phyloP scores from a whole-genome alignment of 1,140 invertebrate genomes.

The Pemphigus obesinymphae region DNA sequence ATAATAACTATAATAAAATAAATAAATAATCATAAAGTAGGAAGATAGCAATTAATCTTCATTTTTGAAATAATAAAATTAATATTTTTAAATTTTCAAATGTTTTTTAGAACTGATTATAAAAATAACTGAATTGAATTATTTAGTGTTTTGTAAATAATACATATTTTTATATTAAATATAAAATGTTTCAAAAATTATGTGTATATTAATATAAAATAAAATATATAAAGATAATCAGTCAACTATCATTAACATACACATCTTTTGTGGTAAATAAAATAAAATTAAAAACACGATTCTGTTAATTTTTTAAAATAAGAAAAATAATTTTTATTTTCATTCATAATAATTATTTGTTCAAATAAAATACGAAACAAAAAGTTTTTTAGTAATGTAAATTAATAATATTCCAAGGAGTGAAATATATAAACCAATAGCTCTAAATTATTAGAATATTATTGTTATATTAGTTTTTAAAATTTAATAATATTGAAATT shows the following conservation, averaged over 20 bases:
- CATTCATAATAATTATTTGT: too few species aligned
- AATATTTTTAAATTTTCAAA: background rate
- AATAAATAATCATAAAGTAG: background rate
- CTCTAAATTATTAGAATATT: too few species aligned
- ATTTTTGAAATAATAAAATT: background rate
- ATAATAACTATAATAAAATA: background rate
- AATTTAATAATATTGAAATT: too few species aligned
- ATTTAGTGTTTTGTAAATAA: background rate
- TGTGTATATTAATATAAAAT: background rate
- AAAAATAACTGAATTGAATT: background rate
- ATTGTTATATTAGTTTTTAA: too few species aligned
- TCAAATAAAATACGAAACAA: too few species aligned
- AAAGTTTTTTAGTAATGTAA: too few species aligned
- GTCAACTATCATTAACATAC: conserved; percentile 13
- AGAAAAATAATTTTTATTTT: background rate
- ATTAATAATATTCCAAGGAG: too few species aligned
- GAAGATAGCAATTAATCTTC: conserved; percentile 7
- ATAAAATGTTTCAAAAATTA: background rate
- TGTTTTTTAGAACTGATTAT: background rate
- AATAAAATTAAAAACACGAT: background rate
- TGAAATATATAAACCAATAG: too few species aligned
- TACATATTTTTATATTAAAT: background rate
- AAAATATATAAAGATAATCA: background rate
- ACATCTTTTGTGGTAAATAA: background rate
- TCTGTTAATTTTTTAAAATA: background rate